Base-by-base conservation (phyloP, 2,797 vertebrate genomes). In the Linurgus olivaceus region DNA sequence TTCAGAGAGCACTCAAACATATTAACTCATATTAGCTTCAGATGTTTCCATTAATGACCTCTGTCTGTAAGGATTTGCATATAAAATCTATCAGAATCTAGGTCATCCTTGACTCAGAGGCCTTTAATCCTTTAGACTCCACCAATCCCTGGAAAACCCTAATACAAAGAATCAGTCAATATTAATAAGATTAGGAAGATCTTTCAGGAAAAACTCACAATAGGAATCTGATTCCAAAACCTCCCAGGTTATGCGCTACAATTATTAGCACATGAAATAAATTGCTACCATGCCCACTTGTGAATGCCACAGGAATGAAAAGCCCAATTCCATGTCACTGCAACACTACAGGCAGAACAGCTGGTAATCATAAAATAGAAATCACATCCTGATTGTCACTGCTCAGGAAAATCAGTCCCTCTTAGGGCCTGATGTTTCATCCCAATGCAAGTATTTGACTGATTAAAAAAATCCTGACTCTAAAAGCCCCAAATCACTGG, bases 61-160 rank as follows among this genome's bases (percentile, higher is more conserved):
- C 86, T 91, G 86, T 93, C 63, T 86, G 38, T 80, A 94, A 91
- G 81, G 86, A 95, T 97, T 94, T 96, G 90, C 91, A 92, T 75
- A 82, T 62, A 94, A 95, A 96, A 94, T 80, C 81, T 95, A 92
- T 82, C 84, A 95, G 68, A 95, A 94, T 95, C 62, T 96, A 89
- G 96, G 88, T 95, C 97, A 95, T 45, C 66, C 52, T 95, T 97
- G 81, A 97, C 79, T 96, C 84, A 88, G 74, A 94, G 65, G 28
- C 31, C 71, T 96, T 96, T 96, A 97, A 95, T 86, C 90, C 77
- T 93, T 84, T 54, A 76, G 80, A 88, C 13, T 86, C 67, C 44
- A 71, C n/a, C 77, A 86, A 86, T 96, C 73, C 42, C 83, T 81
- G 93, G 76, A 80, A 97, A 96, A 96, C 91, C 83, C 82, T 86